Evolutionary conservation across 2,797 vertebrate genomes (phyloP), one percentile per base, ranked within the genome.

Genomic region (Heterohyrax brucei): DNA sequence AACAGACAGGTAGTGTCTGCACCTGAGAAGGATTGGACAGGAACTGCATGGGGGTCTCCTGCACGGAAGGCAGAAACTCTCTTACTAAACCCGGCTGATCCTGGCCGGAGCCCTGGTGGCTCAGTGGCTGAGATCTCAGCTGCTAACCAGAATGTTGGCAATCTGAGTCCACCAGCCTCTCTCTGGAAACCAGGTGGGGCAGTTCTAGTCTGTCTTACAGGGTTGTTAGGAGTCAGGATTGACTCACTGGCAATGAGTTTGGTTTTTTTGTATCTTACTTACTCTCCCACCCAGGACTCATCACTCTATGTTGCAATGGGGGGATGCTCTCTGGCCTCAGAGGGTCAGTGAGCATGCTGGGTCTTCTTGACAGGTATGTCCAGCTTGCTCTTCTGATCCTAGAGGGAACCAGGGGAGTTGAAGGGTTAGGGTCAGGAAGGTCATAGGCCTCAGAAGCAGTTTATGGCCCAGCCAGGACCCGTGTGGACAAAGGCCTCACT

Each of bases 381-480:
- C 28, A 70, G 56, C 39, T 13, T 33, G 39, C 16, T 81, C 46
- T 50, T 39, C 21, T 24, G n/a, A 86, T 19, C 39, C 87, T 56
- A 1, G 30, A 68, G 26, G 24, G 28, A 79, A 72, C 50, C n/a
- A 10, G 59, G 28, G 44, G 80, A 68, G 19, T 4, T 59, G 53
- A 73, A 61, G 64, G 68, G 56, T 68, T 61, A 30, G 50, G 50
- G 33, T 21, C 22, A 50, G 46, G 8, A 30, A 46, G 2, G 0
- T 18, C 13, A 10, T 0, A 12, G 39, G 56, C 64, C 50, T 80
- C 30, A n/a, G 75, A 70, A 62, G 66, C 0, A 0, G 48, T 56
- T 88, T 62, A 56, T 8, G 50, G 33, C 59, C 39, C 33, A 72
- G 24, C 82, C 50, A 33, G 46, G 22, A 12, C 70, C 64, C 24